These are phyloP conservation scores for Eubasilissa regina DNA, from an alignment of 1,140 invertebrate genomes.

Conservation along the genomic window DNA sequence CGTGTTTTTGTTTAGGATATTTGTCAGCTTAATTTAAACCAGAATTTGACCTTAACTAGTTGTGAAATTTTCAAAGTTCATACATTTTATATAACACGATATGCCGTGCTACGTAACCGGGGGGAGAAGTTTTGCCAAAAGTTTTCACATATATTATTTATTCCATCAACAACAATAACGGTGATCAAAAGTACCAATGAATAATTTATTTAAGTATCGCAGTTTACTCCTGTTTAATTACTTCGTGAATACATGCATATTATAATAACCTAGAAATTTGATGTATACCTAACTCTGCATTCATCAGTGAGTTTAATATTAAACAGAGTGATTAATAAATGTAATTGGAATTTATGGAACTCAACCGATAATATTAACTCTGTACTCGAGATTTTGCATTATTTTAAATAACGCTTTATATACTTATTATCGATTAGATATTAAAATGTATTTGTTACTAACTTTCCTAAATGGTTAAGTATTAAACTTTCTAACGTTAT, in stretches of 20 bases:
- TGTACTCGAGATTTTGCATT: background rate
- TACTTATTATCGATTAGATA: background rate
- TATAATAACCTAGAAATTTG: no score
- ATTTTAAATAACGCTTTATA: background rate
- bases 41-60: background rate
- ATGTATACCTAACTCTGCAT: no score
- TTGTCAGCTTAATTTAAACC: no score
- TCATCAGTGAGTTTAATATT: no score
- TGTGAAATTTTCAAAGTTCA: constrained; percentile 18
- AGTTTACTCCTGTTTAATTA: no score
- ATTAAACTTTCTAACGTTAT: no score
- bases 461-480: background rate
- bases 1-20: no score
- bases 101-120: background rate
- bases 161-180: constrained; percentile 24
- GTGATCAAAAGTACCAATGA: constrained; percentile 1
- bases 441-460: no score
- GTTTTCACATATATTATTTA: constrained; percentile 28
- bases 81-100: constrained; percentile 12
- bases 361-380: background rate
- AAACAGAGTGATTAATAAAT: no score
- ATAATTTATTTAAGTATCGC: background rate
- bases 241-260: no score
- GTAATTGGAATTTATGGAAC: no score
- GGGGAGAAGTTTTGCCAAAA: constrained; percentile 14